These are phyloP conservation scores for Leucophenga maculata DNA, from an alignment of 2,888 invertebrate species.

Conservation along the genomic window DNA sequence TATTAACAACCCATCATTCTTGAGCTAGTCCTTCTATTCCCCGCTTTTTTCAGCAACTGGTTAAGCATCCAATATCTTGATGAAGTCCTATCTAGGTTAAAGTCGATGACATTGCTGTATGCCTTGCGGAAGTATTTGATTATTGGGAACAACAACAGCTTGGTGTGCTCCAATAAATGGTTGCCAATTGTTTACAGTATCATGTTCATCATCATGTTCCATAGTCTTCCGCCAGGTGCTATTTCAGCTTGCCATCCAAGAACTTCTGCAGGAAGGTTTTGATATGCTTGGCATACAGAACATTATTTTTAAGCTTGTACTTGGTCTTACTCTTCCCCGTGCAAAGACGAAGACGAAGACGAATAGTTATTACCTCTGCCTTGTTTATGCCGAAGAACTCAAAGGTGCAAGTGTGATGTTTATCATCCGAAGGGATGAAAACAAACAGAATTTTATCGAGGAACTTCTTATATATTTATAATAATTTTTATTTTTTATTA, in stretches of 20 bases:
- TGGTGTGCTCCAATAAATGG: constrained; percentile 97
- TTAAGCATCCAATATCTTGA: constrained; percentile 94
- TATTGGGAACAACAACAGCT: constrained; percentile 95
- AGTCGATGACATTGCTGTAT: constrained; percentile 90
- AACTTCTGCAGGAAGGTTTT: constrained; percentile 89
- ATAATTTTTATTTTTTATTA: too few species aligned
- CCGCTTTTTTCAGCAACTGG: constrained; percentile 55
- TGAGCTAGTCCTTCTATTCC: constrained; percentile 64
- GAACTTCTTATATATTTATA: too few species aligned
- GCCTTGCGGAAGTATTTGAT: constrained; percentile 94
- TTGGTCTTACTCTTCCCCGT: constrained; percentile 98
- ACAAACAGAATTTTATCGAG: constrained; percentile 95
- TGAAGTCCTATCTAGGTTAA: constrained; percentile 94
- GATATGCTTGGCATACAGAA: constrained; percentile 65
- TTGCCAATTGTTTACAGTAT: constrained; percentile 98
- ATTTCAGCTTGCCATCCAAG: constrained; percentile 93
- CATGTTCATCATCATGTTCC: constrained; percentile 99
- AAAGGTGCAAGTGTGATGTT: constrained; percentile 96
- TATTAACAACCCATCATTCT: constrained; percentile 73
- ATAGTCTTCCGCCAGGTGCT: constrained; percentile 99
- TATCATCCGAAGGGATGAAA: constrained; percentile 93
- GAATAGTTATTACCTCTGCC: constrained; percentile 90
- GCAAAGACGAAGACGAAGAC: constrained; percentile 93
- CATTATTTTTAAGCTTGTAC: constrained; percentile 85
- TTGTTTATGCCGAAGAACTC: constrained; percentile 99